phyloP scores from a whole-genome alignment of 2,797 vertebrate species.

The Lemur catta region DNA sequence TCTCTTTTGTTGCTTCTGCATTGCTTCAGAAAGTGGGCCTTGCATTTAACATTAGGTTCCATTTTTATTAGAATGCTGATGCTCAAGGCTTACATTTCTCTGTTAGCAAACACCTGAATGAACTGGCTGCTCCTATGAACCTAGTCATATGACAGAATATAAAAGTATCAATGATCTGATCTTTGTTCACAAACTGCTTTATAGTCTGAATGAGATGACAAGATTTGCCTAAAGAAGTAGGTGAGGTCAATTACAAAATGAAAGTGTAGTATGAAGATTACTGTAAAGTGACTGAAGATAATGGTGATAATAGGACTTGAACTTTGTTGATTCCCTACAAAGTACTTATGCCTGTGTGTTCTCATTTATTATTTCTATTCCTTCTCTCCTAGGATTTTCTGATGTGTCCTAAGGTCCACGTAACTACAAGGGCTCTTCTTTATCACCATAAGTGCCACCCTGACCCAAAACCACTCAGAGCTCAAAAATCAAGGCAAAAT shows the following conservation, averaged over 20 bases:
- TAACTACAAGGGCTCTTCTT: conserved; percentile 71
- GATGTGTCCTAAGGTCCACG: conserved; percentile 91
- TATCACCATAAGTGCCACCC: conserved; percentile 82
- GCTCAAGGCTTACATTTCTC: not conserved
- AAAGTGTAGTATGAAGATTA: not conserved
- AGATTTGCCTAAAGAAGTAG: not conserved
- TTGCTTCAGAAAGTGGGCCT: not conserved
- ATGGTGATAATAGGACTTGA: not conserved
- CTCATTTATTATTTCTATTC: conserved; percentile 61
- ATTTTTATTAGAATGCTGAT: conserved; percentile 42
- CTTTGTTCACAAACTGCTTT: not conserved
- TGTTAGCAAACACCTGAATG: conserved; percentile 1
- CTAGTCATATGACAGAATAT: conserved; percentile 1
- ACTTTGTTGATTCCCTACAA: conserved; percentile 8
- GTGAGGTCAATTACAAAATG: conserved; percentile 27
- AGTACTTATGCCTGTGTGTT: conserved; percentile 19
- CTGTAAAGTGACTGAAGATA: not conserved
- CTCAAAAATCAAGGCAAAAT: conserved; percentile 84
- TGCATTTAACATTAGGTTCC: conserved; percentile 15
- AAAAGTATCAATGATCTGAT: not conserved
- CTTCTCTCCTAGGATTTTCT: conserved; percentile 84
- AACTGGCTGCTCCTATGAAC: not conserved
- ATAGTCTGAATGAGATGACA: not conserved
- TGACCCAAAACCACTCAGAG: conserved; percentile 78
- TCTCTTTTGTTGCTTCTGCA: not conserved